Evolutionary conservation across 2,888 invertebrate genomes (phyloP).

Genomic region (Drosophila kokeensis): DNA sequence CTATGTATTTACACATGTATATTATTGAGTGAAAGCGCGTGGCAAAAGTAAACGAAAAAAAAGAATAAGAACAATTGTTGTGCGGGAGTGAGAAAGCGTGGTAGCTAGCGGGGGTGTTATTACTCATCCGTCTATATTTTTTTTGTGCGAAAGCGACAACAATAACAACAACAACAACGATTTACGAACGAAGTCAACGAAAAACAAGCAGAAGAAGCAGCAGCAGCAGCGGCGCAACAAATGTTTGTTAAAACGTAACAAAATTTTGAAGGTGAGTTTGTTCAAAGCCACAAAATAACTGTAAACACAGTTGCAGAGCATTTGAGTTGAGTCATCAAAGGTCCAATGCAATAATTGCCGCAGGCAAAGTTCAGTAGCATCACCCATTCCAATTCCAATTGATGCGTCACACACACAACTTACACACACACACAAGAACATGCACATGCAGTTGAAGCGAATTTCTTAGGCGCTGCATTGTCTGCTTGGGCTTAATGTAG

Average conservation of each 20-base stretch:
- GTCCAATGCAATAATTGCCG: slow-evolving; percentile 19
- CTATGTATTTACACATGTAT: slow-evolving; percentile 37
- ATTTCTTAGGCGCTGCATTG: slow-evolving; percentile 54
- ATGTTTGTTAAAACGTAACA: slow-evolving; percentile 66
- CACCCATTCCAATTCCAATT: slow-evolving; percentile 17
- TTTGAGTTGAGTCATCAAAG: slow-evolving; percentile 42
- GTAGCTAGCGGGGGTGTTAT: slow-evolving; percentile 30
- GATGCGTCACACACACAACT: slow-evolving; percentile 51
- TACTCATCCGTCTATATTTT: slow-evolving; percentile 73
- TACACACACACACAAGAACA: slow-evolving; percentile 7
- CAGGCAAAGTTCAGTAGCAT: slow-evolving; percentile 75
- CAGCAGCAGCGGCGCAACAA: slow-evolving; percentile 61
- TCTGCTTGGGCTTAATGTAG: slow-evolving; percentile 30
- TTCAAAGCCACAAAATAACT: slow-evolving; percentile 1
- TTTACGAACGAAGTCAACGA: slow-evolving; percentile 51
- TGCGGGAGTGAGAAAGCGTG: background rate
- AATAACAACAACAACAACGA: slow-evolving; percentile 25
- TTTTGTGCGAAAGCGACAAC: slow-evolving; percentile 52
- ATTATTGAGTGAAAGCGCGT: slow-evolving; percentile 59
- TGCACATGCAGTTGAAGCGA: slow-evolving; percentile 17
- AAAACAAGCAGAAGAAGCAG: slow-evolving; percentile 24
- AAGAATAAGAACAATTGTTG: slow-evolving; percentile 11
- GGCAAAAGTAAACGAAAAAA: slow-evolving; percentile 47
- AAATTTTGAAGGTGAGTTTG: slow-evolving; percentile 58
- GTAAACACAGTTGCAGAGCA: slow-evolving; percentile 15